Conservation (phyloP, 2,888 invertebrate species). For the Thelaira solivaga region DNA sequence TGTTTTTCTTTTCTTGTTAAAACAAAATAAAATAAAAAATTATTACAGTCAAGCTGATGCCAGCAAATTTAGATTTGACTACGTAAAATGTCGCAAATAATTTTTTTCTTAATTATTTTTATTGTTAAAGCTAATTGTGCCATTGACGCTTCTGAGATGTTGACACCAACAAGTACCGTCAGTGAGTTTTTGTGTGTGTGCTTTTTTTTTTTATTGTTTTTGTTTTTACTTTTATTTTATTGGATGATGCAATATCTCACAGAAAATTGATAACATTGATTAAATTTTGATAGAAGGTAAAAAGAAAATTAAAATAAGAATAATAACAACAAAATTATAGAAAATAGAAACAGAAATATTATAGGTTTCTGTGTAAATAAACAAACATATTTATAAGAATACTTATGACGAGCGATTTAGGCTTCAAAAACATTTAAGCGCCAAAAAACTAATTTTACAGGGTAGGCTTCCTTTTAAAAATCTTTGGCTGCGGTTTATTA, state of each 20-base stretch:
- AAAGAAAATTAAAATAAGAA: background rate
- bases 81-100: constrained; percentile 14
- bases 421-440: too few relatives aligned
- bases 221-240: background rate
- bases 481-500: too few relatives aligned
- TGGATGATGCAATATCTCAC: constrained; percentile 47
- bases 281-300: constrained; percentile 13
- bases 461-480: too few relatives aligned
- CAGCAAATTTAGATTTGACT: background rate
- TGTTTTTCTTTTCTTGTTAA: too few relatives aligned
- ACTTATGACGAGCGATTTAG: too few relatives aligned
- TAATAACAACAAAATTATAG: too few relatives aligned
- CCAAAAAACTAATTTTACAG: too few relatives aligned
- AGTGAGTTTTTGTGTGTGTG: background rate
- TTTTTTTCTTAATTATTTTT: constrained; percentile 3
- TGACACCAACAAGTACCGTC: constrained; percentile 47
- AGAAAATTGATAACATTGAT: constrained; percentile 9
- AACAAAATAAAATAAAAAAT: background rate
- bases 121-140: constrained; percentile 10
- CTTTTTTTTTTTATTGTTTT: too few relatives aligned
- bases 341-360: background rate
- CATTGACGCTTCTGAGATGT: constrained; percentile 30
- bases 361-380: background rate
- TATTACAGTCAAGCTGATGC: background rate
- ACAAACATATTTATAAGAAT: background rate